phyloP scores from a whole-genome alignment of 2,888 invertebrate species.

The Arge pagana region DNA sequence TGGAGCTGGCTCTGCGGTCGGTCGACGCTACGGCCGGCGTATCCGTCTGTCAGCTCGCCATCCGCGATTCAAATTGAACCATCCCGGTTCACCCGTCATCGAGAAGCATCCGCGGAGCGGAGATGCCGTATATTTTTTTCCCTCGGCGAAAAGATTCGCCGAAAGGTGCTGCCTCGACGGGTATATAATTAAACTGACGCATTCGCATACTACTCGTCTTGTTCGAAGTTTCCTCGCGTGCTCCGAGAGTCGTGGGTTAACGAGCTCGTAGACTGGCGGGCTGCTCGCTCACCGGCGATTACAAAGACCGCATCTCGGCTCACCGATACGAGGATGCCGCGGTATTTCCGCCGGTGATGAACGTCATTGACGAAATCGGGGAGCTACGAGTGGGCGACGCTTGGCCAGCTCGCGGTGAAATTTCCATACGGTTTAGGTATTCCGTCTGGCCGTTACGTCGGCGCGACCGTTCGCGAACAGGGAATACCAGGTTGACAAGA shows the following conservation, averaged over 20 bases:
- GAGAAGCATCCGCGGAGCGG: not conserved
- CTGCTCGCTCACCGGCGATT: too few relatives aligned
- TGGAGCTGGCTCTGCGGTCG: slow-evolving; percentile 14
- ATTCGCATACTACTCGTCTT: too few relatives aligned
- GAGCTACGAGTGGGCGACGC: too few relatives aligned
- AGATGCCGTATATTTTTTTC: slow-evolving; percentile 10
- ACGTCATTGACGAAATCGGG: too few relatives aligned
- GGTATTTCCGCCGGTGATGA: too few relatives aligned
- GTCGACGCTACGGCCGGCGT: not conserved
- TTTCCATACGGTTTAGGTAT: too few relatives aligned
- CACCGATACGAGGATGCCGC: too few relatives aligned
- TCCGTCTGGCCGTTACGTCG: not conserved
- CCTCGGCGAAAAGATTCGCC: not conserved
- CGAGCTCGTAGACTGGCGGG: too few relatives aligned
- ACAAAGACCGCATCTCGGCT: slow-evolving; percentile 40
- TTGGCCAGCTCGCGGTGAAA: too few relatives aligned
- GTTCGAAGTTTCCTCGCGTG: too few relatives aligned
- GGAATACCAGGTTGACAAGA: slow-evolving; percentile 27
- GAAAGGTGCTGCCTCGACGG: slow-evolving; percentile 1
- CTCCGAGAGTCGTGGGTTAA: too few relatives aligned
- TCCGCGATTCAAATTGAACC: slow-evolving; percentile 16
- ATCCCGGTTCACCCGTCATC: slow-evolving; percentile 1
- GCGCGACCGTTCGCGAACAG: slow-evolving; percentile 6
- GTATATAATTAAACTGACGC: slow-evolving; percentile 7
- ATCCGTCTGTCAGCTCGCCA: slow-evolving; percentile 20